phyloP scores from a whole-genome alignment of 2,888 invertebrate species.

The Chrysolina oricalcia region DNA sequence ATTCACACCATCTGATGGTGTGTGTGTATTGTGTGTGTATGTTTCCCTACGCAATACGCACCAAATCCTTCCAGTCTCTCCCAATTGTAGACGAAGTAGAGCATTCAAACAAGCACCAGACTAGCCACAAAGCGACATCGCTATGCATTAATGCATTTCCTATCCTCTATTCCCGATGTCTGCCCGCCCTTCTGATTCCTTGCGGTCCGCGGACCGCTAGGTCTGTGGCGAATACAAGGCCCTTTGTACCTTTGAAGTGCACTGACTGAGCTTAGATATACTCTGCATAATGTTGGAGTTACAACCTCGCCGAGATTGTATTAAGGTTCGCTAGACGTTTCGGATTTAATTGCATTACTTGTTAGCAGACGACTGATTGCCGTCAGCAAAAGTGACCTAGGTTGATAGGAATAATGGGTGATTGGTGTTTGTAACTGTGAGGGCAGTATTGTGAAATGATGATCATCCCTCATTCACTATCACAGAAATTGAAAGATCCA shows the following conservation, averaged over 20 bases:
- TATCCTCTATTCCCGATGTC: conserved; percentile 3
- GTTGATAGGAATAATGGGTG: neutral
- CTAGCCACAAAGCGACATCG: neutral
- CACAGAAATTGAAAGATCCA: too few species aligned
- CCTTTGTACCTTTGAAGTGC: conserved; percentile 32
- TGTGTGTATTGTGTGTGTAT: too few species aligned
- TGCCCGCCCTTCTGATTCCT: neutral
- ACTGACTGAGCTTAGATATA: conserved; percentile 5
- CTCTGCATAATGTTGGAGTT: conserved; percentile 2
- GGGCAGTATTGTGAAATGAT: too few species aligned
- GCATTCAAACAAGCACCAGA: neutral
- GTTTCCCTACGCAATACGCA: too few species aligned
- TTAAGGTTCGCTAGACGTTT: neutral
- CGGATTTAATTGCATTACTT: neutral
- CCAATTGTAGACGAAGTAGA: neutral
- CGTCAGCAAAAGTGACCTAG: neutral
- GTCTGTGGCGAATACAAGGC: conserved; percentile 1
- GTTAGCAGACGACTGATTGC: neutral
- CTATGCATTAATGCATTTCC: neutral
- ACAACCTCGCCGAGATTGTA: neutral
- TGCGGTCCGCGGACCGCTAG: neutral
- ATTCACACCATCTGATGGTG: too few species aligned
- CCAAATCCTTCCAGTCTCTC: neutral
- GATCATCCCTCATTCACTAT: too few species aligned
- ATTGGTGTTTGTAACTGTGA: too few species aligned